Evolutionary conservation across 2,797 vertebrate genomes (phyloP).

Genomic region (Bradypus variegatus): DNA sequence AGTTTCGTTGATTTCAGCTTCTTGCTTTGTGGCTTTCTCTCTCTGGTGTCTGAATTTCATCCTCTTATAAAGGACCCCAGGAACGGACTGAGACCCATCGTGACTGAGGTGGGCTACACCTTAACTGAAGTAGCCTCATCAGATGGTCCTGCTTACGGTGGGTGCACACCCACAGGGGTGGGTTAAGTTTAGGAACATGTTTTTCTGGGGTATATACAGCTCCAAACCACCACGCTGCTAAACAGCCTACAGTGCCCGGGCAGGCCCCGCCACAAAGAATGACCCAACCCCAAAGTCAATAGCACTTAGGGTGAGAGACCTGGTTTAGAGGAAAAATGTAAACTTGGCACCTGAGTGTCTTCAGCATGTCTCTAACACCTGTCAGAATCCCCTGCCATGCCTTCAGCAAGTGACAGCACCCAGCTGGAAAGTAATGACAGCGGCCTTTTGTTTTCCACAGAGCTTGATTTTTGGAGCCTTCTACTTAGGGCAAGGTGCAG

Average conservation of each 20-base stretch:
- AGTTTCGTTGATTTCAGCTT: no score
- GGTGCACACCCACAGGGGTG: no score
- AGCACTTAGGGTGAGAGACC: neutral
- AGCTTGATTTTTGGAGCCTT: neutral
- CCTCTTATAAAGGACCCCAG: no score
- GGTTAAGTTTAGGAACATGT: no score
- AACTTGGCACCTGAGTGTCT: neutral
- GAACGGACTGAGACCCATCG: no score
- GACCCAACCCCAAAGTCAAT: neutral
- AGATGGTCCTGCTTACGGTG: no score
- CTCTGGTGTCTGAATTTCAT: no score
- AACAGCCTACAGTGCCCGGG: neutral
- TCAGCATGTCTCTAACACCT: neutral
- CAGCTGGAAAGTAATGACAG: accelerated
- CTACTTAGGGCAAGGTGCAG: neutral
- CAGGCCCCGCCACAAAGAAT: no score
- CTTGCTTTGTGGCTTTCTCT: no score
- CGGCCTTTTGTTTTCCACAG: neutral
- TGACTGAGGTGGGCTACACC: no score
- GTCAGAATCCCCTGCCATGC: neutral
- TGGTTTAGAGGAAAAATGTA: neutral
- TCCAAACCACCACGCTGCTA: neutral
- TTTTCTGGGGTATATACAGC: no score
- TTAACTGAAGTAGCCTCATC: no score
- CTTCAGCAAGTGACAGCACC: neutral